Base-by-base conservation (phyloP, 2,113 vertebrate species). In the Passer domesticus region DNA sequence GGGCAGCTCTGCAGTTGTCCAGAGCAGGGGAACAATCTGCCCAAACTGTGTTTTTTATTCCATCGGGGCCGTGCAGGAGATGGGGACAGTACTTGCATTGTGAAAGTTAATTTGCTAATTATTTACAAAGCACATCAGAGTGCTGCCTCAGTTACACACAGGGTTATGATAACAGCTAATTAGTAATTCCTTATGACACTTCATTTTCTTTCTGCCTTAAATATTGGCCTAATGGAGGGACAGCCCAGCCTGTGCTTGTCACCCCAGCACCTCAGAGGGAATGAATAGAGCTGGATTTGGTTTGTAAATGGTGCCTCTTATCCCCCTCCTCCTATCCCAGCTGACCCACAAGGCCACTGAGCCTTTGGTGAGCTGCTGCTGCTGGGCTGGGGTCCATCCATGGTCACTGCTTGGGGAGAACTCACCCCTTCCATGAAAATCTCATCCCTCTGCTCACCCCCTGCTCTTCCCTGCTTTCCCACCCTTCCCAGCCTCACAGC, bases 61-160 rank as follows among this genome's bases (percentile, higher is more conserved):
- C 28, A 33, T 17, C 20, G 11, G 21, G 53, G 47, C 70, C 0
- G 0, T 55, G 52, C 39, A 67, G 68, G 79, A 83, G 76, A 69
- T 55, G 27, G 41, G 62, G 43, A 72, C 74, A 83, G 91, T 44
- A 35, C 37, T 73, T 86, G 78, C 86, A 52, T 53, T 87, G 59
- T 63, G 63, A 28, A 91, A 81, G 88, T 90, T 89, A 96, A 86
- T 94, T 94, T 95, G 68, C 56, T 94, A 94, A 90, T 95, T 93
- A 79, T 94, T 96, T 95, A 76, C 93, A 83, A 88, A 86, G 85
- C 68, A 70, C 79, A 46, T 49, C 52, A 52, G 83, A 94, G 73
- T 60, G 69, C 85, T 96, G 66, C 82, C 90, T 92, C 79, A 77
- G 17, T 92, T 84, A 58, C 68, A 75, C 47, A 28, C 24, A 12